Evolutionary conservation across 2,797 vertebrate genomes (phyloP), one percentile per base, ranked within the genome.

Genomic region (Oreonectes daqikongensis): DNA sequence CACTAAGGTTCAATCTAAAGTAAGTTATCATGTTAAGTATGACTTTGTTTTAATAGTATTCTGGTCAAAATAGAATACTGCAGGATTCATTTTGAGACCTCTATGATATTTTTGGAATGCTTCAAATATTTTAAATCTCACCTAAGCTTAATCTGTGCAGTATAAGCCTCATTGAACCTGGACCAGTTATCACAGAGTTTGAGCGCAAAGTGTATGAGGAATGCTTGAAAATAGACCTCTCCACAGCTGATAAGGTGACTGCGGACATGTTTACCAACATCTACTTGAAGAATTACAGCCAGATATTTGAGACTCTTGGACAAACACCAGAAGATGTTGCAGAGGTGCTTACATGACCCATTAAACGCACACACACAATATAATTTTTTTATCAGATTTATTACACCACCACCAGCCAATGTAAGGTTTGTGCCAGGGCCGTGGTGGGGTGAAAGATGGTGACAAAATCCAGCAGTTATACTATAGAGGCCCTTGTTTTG

Each of bases 141-240:
- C 12, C 10, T 26, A 55, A 55, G 4, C 52, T 55, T 55, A 24
- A 57, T 68, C 8, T 68, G 12, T 68, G 26, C 64, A 96, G 95
- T 61, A 90, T 96, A 85, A 95, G 87, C 82, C 88, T 96, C 78
- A 94, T 96, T 75, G 94, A 96, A 84, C 95, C 95, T 10, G 95
- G 95, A 11, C 95, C 95, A 0, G 95, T 96, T 69, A 64, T 94
- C 74, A 95, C 95, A 66, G 94, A 95, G 81, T 95, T 96, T 90
- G 94, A 96, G 86, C 90, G 76, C 42, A 95, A 96, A 85, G 93
- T 94, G 38, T 95, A 87, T 60, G 93, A 95, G 1, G 92, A 95
- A 57, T 93, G 91, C 59, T 30, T 93, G 90, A 94, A 94, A 89
- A 93, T 91, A 64, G 95, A 96, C 75, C 93, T 96, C 72, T 94